Base-by-base conservation (phyloP, 2,113 vertebrate genomes). In the Campylomormyrus tamandua region DNA sequence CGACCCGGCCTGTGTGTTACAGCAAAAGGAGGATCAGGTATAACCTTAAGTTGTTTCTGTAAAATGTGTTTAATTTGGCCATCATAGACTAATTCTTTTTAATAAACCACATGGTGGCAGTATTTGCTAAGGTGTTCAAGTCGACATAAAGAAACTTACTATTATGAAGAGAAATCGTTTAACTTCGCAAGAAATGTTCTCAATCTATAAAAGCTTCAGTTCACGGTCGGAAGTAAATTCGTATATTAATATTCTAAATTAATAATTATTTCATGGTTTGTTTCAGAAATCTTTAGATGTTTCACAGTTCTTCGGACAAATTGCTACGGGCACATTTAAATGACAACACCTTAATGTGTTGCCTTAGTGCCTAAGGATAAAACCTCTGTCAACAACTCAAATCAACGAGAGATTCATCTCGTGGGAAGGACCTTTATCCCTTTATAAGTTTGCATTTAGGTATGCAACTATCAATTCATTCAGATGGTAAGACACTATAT, bases 91-190 rank as follows among this genome's bases (percentile, higher is more conserved):
- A 24, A 77, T 49, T 90, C 42, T 89, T 89, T 85, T 89, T 58
- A 56, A 19, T 24, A 11, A 53, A 66, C 92, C 92, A 77, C 42
- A n/a, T 13, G 92, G 90, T 88, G 92, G 87, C 90, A 90, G 88
- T 89, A 52, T 90, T 91, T 86, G 83, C 46, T 89, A 62, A 84
- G 39, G 46, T 48, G 42, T 48, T 84, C n/a, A 70, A 70, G n/a
- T 31, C 62, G n/a, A 70, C n/a, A 27, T 31, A 31, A 3, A 27
- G 58, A 27, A 31, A 70, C 13, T 10, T 31, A 31, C 9, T 27
- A 70, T 27, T 70, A 70, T 70, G n/a, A 70, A 70, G n/a, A 13
- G 62, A 27, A 31, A 70, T 70, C 62, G 10, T 31, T 70, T 70
- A 80, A 80, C 35, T 42, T 39, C 2, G 31, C 15, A 39, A 77